phyloP scores from a whole-genome alignment of 2,888 invertebrate genomes.

The Aproaerema taeniolella region DNA sequence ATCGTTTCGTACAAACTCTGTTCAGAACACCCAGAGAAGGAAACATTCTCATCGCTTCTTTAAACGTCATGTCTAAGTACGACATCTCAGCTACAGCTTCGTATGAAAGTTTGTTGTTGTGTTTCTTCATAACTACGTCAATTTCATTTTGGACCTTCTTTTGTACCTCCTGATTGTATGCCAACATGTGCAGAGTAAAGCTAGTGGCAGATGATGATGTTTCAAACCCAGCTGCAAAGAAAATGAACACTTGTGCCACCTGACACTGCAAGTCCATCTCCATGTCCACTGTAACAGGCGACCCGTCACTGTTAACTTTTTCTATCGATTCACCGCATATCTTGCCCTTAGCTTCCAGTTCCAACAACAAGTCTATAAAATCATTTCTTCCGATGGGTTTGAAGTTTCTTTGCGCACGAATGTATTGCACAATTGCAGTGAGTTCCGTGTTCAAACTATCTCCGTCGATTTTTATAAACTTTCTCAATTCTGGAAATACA shows the following conservation, averaged over 20 bases:
- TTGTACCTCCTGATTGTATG: slow-evolving; percentile 41
- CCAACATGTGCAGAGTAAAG: slow-evolving; percentile 39
- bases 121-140: slow-evolving; percentile 27
- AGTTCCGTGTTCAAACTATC: slow-evolving; percentile 24
- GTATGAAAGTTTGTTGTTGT: slow-evolving; percentile 29
- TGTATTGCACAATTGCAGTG: slow-evolving; percentile 21
- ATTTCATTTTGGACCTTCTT: slow-evolving; percentile 38
- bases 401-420: slow-evolving; percentile 27
- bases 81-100: slow-evolving; percentile 38
- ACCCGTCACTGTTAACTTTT: slow-evolving; percentile 25
- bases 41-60: slow-evolving; percentile 28
- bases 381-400: slow-evolving; percentile 29
- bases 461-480: slow-evolving; percentile 21
- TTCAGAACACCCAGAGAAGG: slow-evolving; percentile 25
- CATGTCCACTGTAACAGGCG: slow-evolving; percentile 23
- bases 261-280: slow-evolving; percentile 21
- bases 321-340: slow-evolving; percentile 32
- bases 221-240: slow-evolving; percentile 32
- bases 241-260: slow-evolving; percentile 16
- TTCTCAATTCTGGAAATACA: slow-evolving; percentile 25
- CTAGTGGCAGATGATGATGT: slow-evolving; percentile 41
- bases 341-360: slow-evolving; percentile 29
- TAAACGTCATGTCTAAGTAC: slow-evolving; percentile 33
- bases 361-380: slow-evolving; percentile 33
- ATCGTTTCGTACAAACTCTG: slow-evolving; percentile 22